These are phyloP conservation scores for Tachina fera DNA, from an alignment of 2,888 invertebrate genomes.

Conservation along the genomic window DNA sequence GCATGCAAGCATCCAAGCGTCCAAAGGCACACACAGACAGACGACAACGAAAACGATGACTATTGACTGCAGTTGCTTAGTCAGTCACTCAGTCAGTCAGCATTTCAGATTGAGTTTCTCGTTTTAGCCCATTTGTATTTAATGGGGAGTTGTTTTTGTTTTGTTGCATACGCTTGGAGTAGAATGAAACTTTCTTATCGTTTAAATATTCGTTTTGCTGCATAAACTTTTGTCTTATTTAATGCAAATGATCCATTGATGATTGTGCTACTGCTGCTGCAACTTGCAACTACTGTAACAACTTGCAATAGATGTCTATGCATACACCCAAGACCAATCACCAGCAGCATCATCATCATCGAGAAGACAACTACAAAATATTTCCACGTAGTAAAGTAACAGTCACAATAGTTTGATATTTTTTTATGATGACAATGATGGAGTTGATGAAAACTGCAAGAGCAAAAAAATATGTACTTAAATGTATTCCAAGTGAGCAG, in stretches of 20 bases:
- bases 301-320: constrained; percentile 40
- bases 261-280: constrained; percentile 74
- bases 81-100: constrained; percentile 22
- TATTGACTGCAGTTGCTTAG: constrained; percentile 20
- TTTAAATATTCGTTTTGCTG: constrained; percentile 77
- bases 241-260: constrained; percentile 81
- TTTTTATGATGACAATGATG: constrained; percentile 62
- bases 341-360: constrained; percentile 23
- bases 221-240: constrained; percentile 82
- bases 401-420: constrained; percentile 32
- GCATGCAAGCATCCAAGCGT: constrained; percentile 61
- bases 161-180: constrained; percentile 34
- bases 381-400: constrained; percentile 20
- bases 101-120: constrained; percentile 14
- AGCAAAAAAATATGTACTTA: constrained; percentile 8
- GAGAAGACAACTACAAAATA: constrained; percentile 57
- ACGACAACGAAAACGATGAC: neutral
- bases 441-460: constrained; percentile 35
- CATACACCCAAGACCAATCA: constrained; percentile 56
- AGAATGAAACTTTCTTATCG: constrained; percentile 70
- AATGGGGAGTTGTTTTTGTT: constrained; percentile 42
- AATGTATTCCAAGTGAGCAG: constrained; percentile 22
- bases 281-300: constrained; percentile 72
- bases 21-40: constrained; percentile 17
- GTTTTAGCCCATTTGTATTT: constrained; percentile 14